Evolutionary conservation across 2,113 vertebrate genomes (phyloP), one percentile per base, ranked within the genome.

Genomic region (Amazona guildingii): DNA sequence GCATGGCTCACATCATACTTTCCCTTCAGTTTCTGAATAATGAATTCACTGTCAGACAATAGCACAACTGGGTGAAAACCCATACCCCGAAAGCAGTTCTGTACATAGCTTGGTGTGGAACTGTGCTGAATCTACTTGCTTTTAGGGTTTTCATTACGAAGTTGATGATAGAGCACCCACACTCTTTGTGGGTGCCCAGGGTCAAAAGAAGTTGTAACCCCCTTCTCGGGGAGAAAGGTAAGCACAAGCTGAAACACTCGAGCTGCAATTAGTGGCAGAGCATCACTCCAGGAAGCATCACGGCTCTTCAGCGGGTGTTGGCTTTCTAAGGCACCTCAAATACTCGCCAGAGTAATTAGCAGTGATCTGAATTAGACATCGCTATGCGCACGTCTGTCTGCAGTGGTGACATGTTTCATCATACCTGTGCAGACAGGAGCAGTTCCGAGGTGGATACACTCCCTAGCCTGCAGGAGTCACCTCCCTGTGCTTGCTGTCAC

Each of bases 351-450:
- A 57, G 87, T 92, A 79, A 95, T 96, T 94, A 95, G 77, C 4
- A 83, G 59, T 35, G 92, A 95, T 92, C 93, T 81, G 62, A 92
- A 91, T 96, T 90, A 97, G 91, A 95, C 84, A 94, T 96, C 21
- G 0, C 83, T 76, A 27, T 37, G 44, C 90, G 66, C 90, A 90
- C 0, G 8, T 88, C 92, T 92, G 88, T 88, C 90, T 94, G 35
- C 88, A 88, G 16, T 18, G 61, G 82, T 74, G 90, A 93, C 77
- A 48, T 55, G 27, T 94, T 95, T 91, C 81, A 4, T 91, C 82
- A 89, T 13, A 63, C 31, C 64, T 19, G 46, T 92, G 77, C 81
- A 95, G 74, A 74, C 78, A 89, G 63, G 77, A 93, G 69, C 86
- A 77, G 43, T 85, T 90, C 78, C 83, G 74, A 90, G 91, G 48